phyloP scores from a whole-genome alignment of 2,797 vertebrate genomes.

The Syndactyla subalaris region DNA sequence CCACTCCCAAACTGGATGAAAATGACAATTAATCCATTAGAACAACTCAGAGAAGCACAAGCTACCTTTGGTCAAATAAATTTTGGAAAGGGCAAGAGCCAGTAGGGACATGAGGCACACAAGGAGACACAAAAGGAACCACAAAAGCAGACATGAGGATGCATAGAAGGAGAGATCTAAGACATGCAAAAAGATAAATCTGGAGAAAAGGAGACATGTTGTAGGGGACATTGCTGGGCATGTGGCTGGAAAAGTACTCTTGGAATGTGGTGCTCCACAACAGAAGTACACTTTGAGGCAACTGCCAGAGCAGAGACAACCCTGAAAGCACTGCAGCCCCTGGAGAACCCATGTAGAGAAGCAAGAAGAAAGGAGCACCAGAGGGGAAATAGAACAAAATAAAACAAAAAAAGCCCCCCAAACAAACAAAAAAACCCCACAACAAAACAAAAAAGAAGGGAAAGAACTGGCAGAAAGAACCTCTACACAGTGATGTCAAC shows the following conservation, averaged over 20 bases:
- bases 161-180: background rate
- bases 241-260: background rate
- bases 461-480: slow-evolving; percentile 1
- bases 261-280: background rate
- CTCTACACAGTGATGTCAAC: background rate
- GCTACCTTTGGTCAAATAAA: background rate
- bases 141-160: background rate
- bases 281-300: background rate
- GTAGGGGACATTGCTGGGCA: background rate
- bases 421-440: too few species aligned
- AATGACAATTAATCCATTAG: background rate
- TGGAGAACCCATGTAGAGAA: background rate
- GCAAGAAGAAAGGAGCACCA: background rate
- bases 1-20: background rate
- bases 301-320: background rate
- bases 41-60: background rate
- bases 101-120: background rate
- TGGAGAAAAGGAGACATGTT: background rate
- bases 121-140: background rate
- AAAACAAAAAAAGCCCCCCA: background rate
- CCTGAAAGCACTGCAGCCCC: background rate
- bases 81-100: background rate
- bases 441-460: background rate
- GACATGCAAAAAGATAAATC: background rate
- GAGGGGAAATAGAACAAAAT: background rate